A percentile compares a stretch with the other conserved stretches of the same genome.
phyloP scores from a whole-genome alignment of 35 echinoderm and acorn worm species.

The Heliocidaris erythrogramma region DNA sequence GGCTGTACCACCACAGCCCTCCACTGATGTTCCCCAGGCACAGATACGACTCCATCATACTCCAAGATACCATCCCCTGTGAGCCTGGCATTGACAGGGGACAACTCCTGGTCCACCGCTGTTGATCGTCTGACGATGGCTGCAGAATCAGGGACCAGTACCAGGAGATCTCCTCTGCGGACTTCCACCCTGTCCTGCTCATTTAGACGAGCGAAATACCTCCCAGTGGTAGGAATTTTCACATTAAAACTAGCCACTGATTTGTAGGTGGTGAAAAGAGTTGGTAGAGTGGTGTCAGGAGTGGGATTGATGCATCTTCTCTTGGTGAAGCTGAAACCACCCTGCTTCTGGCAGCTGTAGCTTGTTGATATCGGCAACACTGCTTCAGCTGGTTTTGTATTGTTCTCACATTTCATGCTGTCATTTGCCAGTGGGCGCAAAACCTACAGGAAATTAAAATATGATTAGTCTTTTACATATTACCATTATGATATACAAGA shows the following conservation, averaged over 20 bases:
- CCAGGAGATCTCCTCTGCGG: not conserved
- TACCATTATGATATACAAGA: not conserved
- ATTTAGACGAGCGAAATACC: not conserved
- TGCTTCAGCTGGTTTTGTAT: slow-evolving; percentile 18
- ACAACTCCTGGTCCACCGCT: not conserved
- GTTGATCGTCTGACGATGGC: not conserved
- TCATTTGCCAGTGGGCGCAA: slow-evolving; percentile 18
- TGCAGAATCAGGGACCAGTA: not conserved
- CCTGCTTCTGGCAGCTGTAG: slow-evolving; percentile 12
- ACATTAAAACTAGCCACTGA: not conserved
- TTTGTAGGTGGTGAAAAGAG: not conserved
- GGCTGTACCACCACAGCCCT: slow-evolving; percentile 31
- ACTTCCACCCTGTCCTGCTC: not conserved
- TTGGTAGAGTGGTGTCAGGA: not conserved
- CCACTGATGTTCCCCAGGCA: slow-evolving; percentile 37
- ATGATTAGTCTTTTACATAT: not conserved
- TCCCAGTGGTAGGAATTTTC: not conserved
- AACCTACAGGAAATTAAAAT: slow-evolving; percentile 9
- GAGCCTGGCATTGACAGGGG: not conserved
- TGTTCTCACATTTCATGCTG: not conserved
- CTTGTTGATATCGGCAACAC: not conserved
- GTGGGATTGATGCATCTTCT: slow-evolving; percentile 35
- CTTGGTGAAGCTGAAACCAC: slow-evolving; percentile 34
- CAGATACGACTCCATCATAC: not conserved
- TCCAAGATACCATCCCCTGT: slow-evolving; percentile 7